Conservation (phyloP, 1,140 invertebrate species). For the Palaemon carinicauda region DNA sequence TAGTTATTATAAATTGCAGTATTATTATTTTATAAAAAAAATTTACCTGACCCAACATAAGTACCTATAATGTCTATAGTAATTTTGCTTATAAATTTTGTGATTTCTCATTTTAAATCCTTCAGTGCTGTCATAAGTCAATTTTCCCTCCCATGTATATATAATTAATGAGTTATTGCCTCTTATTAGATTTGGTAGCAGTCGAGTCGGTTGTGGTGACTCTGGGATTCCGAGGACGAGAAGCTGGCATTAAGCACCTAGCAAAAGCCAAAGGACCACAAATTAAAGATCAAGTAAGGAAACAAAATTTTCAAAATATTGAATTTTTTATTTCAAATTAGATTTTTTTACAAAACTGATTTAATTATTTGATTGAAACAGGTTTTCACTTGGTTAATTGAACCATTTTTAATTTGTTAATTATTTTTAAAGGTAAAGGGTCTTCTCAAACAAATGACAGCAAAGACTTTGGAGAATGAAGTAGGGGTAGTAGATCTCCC, state of each 20-base stretch:
- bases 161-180: background rate
- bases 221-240: slow-evolving; percentile 68
- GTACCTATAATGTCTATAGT: no score
- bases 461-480: slow-evolving; percentile 67
- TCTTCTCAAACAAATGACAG: slow-evolving; percentile 68
- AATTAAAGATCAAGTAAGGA: slow-evolving; percentile 63
- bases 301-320: background rate
- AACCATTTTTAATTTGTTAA: no score
- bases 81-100: no score
- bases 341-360: background rate
- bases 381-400: no score
- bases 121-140: no score
- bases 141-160: no score
- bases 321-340: background rate
- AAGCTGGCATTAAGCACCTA: slow-evolving; percentile 61
- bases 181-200: slow-evolving; percentile 69
- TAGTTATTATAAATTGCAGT: no score
- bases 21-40: no score
- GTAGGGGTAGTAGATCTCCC: slow-evolving; percentile 69
- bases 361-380: no score
- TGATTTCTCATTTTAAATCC: no score
- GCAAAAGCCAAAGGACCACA: slow-evolving; percentile 67
- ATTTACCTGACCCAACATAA: no score
- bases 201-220: slow-evolving; percentile 72
- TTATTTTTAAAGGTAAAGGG: slow-evolving; percentile 41